Percentiles rank a stretch among this genome's conserved stretches.
These are phyloP conservation scores for Gobionotothen gibberifrons DNA, from an alignment of 2,797 vertebrate genomes.

Conservation along the genomic window DNA sequence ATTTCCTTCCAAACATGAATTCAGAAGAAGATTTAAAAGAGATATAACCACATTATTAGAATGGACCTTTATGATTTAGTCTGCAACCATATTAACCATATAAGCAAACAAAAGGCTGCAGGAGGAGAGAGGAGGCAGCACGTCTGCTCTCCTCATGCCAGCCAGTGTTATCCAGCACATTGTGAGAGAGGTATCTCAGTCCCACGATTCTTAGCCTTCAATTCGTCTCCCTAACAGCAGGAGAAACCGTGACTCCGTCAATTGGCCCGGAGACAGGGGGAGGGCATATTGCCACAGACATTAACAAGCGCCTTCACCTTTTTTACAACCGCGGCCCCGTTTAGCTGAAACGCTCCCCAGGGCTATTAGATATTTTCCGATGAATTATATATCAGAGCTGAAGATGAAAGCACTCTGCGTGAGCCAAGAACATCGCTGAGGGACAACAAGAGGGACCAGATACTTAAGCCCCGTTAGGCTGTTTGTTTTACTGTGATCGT, in stretches of 20 bases:
- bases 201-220: constrained; percentile 74
- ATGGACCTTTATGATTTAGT: neutral
- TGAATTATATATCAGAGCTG: constrained; percentile 84
- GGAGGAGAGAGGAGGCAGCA: constrained; percentile 32
- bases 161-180: constrained; percentile 32
- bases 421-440: constrained; percentile 74
- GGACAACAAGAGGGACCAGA: constrained; percentile 64
- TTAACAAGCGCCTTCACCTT: constrained; percentile 82
- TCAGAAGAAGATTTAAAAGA: neutral
- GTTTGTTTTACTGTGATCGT: constrained; percentile 63
- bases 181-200: constrained; percentile 50
- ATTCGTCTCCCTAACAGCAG: constrained; percentile 72
- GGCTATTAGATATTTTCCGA: constrained; percentile 80
- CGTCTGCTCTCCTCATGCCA: constrained; percentile 31
- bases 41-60: neutral
- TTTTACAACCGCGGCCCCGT: constrained; percentile 75
- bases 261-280: constrained; percentile 73
- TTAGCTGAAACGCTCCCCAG: constrained; percentile 80
- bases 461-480: constrained; percentile 52
- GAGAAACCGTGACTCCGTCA: constrained; percentile 72
- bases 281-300: constrained; percentile 79
- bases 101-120: constrained; percentile 38
- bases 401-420: constrained; percentile 76
- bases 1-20: neutral
- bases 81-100: neutral